These are phyloP conservation scores for Drosophila dunni DNA, from an alignment of 1,140 invertebrate species.

Conservation along the genomic window DNA sequence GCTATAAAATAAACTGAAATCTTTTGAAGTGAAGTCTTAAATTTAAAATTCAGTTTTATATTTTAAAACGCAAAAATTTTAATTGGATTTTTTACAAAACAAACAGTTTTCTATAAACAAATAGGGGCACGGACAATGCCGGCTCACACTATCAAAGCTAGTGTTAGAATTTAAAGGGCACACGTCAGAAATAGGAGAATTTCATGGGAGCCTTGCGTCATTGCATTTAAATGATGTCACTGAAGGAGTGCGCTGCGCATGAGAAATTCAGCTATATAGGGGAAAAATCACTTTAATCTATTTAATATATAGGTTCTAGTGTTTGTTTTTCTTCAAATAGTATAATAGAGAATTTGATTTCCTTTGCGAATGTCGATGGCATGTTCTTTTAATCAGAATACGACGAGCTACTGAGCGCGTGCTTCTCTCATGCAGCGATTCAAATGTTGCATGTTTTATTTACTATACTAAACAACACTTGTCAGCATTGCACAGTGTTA, in stretches of 20 bases:
- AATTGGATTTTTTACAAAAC: too few relatives aligned
- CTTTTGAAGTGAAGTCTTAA: too few relatives aligned
- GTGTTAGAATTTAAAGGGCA: not conserved
- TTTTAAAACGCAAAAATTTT: too few relatives aligned
- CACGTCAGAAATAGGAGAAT: slow-evolving; percentile 36
- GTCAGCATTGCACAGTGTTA: slow-evolving; percentile 26
- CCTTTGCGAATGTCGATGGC: not conserved
- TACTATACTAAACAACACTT: not conserved
- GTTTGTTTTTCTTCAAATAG: not conserved
- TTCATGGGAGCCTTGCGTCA: slow-evolving; percentile 43
- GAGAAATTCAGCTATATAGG: not conserved
- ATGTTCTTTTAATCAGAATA: slow-evolving; percentile 20
- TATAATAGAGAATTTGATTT: slow-evolving; percentile 1
- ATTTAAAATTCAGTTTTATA: too few relatives aligned
- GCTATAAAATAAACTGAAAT: too few relatives aligned
- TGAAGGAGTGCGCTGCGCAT: slow-evolving; percentile 38
- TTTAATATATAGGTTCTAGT: not conserved
- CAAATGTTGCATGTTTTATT: slow-evolving; percentile 3
- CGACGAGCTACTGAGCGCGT: slow-evolving; percentile 12
- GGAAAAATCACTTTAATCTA: slow-evolving; percentile 16
- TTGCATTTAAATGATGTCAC: slow-evolving; percentile 58
- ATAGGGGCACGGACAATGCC: not conserved
- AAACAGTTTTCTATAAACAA: not conserved
- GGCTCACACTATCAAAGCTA: not conserved
- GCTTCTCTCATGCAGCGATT: not conserved